Evolutionary conservation across 2,888 invertebrate genomes (phyloP).

Genomic region (Drosophila eohydei): DNA sequence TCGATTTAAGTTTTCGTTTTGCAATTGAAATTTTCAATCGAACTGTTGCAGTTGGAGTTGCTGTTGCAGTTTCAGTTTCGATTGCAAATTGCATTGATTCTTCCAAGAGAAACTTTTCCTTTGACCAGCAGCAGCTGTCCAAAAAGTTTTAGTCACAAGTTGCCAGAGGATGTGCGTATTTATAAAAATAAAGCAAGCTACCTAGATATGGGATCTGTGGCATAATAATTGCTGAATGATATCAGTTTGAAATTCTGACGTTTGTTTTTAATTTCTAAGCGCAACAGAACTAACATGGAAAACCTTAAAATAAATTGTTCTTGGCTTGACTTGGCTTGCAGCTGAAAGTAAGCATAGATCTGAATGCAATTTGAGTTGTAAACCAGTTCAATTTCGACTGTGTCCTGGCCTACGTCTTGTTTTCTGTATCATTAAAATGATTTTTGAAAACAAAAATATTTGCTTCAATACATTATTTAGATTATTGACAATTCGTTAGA

Average conservation of each 20-base stretch:
- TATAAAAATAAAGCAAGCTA: not conserved
- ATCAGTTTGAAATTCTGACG: not conserved
- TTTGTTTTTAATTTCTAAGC: not conserved
- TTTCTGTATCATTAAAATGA: too few relatives aligned
- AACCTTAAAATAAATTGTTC: not conserved
- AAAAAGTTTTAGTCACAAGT: slow-evolving; percentile 22
- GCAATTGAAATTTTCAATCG: slow-evolving; percentile 42
- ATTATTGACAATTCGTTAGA: too few relatives aligned
- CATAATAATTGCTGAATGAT: not conserved
- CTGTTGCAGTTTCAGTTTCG: slow-evolving; percentile 8
- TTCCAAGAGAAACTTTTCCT: slow-evolving; percentile 23
- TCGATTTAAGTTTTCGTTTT: slow-evolving; percentile 72
- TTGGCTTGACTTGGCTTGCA: not conserved
- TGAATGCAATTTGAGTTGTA: not conserved
- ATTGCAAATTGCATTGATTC: slow-evolving; percentile 29
- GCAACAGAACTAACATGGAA: not conserved
- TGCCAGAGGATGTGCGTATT: not conserved
- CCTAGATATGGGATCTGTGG: not conserved
- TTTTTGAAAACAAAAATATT: too few relatives aligned
- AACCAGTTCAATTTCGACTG: not conserved
- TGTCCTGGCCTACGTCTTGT: too few relatives aligned
- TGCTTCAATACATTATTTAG: too few relatives aligned
- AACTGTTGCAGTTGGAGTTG: slow-evolving; percentile 14
- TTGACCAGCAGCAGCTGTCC: slow-evolving; percentile 3
- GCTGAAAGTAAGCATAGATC: not conserved